phyloP scores from a whole-genome alignment of 2,797 vertebrate species.

The Anomalospiza imberbis region DNA sequence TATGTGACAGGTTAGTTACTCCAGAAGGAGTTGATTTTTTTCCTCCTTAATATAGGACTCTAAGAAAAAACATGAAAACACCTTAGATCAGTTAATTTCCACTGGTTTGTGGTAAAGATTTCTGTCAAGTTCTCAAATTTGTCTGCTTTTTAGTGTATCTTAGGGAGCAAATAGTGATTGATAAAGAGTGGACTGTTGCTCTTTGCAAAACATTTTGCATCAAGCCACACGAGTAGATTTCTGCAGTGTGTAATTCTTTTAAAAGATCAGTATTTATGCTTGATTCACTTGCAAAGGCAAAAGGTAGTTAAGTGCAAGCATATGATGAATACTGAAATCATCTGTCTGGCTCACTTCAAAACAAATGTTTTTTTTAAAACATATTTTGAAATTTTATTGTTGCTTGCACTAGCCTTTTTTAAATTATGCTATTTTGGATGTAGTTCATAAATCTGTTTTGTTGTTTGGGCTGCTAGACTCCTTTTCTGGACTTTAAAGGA shows the following conservation, averaged over 20 bases:
- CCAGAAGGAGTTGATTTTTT: not conserved
- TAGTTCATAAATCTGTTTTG: not conserved
- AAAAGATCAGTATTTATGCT: not conserved
- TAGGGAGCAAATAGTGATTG: not conserved
- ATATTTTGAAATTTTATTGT: not conserved
- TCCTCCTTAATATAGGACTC: not conserved
- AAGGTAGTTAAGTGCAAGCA: not conserved
- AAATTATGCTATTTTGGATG: not conserved
- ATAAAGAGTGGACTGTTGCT: not conserved
- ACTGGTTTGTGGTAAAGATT: not conserved
- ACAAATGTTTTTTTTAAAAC: not conserved
- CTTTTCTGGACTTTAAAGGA: not conserved
- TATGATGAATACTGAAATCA: not conserved
- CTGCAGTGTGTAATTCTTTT: not conserved
- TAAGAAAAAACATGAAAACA: not conserved
- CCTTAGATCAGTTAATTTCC: not conserved
- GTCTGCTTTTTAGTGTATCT: not conserved
- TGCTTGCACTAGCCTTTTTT: not conserved
- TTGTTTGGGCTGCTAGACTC: not conserved
- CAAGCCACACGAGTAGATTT: not conserved
- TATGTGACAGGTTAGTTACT: constrained; percentile 91
- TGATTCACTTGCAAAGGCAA: not conserved
- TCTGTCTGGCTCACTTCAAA: not conserved
- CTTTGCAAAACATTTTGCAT: not conserved
- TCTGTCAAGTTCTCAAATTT: not conserved